A percentile compares a stretch with the other conserved stretches of the same genome.
These are phyloP conservation scores for Orthosia cruda DNA, from an alignment of 2,888 invertebrate species.

Conservation along the genomic window DNA sequence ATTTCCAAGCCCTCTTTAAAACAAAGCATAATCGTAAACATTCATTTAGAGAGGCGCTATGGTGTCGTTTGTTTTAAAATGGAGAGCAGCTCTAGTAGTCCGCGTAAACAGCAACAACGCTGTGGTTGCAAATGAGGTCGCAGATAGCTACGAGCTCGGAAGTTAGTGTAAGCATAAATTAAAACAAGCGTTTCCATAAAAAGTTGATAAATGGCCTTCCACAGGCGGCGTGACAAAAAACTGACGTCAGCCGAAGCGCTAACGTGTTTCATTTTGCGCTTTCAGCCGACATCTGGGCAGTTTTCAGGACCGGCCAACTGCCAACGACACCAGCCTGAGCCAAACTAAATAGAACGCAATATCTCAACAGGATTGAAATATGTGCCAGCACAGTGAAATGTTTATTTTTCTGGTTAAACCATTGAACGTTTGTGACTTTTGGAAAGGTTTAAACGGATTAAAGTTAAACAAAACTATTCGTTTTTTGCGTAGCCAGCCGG, in stretches of 20 bases:
- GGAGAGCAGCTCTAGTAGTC: conserved; percentile 75
- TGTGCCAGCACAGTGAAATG: conserved; percentile 31
- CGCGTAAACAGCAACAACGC: conserved; percentile 84
- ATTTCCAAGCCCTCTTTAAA: conserved; percentile 48
- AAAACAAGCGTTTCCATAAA: conserved; percentile 90
- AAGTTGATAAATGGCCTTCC: conserved; percentile 91
- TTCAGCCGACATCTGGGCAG: conserved; percentile 87
- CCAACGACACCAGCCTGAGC: conserved; percentile 70
- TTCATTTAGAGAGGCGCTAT: conserved; percentile 70
- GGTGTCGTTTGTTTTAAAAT: conserved; percentile 75
- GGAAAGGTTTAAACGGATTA: conserved; percentile 55
- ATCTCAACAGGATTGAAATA: conserved; percentile 51
- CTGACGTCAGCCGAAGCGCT: conserved; percentile 87
- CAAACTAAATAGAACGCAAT: conserved; percentile 57
- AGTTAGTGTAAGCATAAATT: conserved; percentile 91
- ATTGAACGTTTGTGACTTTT: conserved; percentile 49
- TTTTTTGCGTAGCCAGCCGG: conserved; percentile 70
- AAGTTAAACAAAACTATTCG: conserved; percentile 56
- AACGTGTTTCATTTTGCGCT: conserved; percentile 90
- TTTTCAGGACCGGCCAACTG: conserved; percentile 80
- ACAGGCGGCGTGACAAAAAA: conserved; percentile 88
- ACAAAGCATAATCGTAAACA: conserved; percentile 74
- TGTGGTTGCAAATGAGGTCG: conserved; percentile 87
- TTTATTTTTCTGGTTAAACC: conserved; percentile 45
- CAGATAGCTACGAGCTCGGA: conserved; percentile 86